phyloP scores from a whole-genome alignment of 2,113 vertebrate genomes.

The Notarius quadriscutis region DNA sequence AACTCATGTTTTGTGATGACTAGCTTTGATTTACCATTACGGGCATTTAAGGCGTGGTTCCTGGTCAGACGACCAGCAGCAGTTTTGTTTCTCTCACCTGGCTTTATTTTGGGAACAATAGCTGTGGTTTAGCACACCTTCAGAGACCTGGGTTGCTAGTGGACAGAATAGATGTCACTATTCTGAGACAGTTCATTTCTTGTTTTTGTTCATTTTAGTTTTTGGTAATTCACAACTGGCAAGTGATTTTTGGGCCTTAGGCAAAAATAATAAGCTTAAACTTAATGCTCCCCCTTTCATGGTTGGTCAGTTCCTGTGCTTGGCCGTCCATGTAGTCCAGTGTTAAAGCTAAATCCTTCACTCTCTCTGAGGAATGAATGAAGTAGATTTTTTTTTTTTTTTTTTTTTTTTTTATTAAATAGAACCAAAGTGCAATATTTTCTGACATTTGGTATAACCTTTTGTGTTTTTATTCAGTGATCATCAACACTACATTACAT shows the following conservation, averaged over 20 bases:
- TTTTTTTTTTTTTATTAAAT: constrained; percentile 73
- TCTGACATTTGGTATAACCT: constrained; percentile 63
- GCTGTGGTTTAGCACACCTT: constrained; percentile 67
- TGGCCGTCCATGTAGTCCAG: constrained; percentile 76
- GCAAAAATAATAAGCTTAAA: constrained; percentile 65
- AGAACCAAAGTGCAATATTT: constrained; percentile 99
- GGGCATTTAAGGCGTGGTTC: constrained; percentile 81
- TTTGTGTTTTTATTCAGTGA: constrained; percentile 73
- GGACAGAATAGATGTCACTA: constrained; percentile 69
- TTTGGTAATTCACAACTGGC: constrained; percentile 51
- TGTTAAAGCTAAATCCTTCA: constrained; percentile 84
- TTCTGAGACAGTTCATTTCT: constrained; percentile 45
- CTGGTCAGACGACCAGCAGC: constrained; percentile 64
- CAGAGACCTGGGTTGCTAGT: constrained; percentile 52
- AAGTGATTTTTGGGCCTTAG: constrained; percentile 26
- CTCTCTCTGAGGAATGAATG: constrained; percentile 67
- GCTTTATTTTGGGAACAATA: constrained; percentile 81
- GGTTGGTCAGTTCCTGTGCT: constrained; percentile 78
- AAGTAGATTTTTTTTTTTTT: constrained; percentile 59
- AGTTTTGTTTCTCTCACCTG: constrained; percentile 64
- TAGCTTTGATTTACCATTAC: constrained; percentile 61
- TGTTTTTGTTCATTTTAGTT: constrained; percentile 47
- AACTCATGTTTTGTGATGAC: constrained; percentile 30
- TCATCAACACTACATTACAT: constrained; percentile 83
- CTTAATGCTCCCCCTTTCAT: constrained; percentile 54